Conservation (phyloP, 2,797 vertebrate species). For the Poeciliopsis turneri region DNA sequence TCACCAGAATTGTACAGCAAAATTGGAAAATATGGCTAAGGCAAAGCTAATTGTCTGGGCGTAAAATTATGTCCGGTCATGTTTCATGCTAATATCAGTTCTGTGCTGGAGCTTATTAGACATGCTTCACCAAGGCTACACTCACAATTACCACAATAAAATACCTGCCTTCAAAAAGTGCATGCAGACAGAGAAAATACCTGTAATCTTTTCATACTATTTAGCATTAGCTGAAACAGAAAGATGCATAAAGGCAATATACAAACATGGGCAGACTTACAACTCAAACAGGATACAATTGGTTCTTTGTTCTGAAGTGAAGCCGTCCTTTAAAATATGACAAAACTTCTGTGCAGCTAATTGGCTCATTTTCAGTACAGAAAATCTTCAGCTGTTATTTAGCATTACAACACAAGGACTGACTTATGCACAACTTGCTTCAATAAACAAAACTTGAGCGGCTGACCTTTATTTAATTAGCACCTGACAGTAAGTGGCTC, state of each 20-base stretch:
- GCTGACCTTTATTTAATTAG: conserved; percentile 77
- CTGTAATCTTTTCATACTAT: not conserved
- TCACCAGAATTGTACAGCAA: not conserved
- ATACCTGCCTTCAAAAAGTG: not conserved
- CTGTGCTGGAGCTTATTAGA: too few relatives aligned
- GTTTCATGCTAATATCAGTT: not conserved
- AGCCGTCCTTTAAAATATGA: not conserved
- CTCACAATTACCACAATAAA: not conserved
- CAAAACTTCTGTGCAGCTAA: not conserved
- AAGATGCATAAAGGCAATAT: not conserved
- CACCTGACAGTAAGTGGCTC: conserved; percentile 60
- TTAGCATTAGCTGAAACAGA: not conserved
- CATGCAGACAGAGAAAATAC: not conserved
- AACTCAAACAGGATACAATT: not conserved
- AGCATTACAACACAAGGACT: conserved; percentile 9
- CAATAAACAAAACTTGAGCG: conserved; percentile 64
- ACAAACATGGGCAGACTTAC: not conserved
- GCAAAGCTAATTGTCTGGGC: not conserved
- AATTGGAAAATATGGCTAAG: not conserved
- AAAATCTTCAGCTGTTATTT: not conserved
- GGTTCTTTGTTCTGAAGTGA: not conserved
- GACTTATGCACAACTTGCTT: conserved; percentile 52
- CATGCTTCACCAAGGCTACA: not conserved
- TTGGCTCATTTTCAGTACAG: not conserved
- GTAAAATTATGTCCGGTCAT: not conserved